These are phyloP conservation scores for Pseudorhombus dupliciocellatus DNA, from an alignment of 2,113 vertebrate genomes.

Conservation along the genomic window DNA sequence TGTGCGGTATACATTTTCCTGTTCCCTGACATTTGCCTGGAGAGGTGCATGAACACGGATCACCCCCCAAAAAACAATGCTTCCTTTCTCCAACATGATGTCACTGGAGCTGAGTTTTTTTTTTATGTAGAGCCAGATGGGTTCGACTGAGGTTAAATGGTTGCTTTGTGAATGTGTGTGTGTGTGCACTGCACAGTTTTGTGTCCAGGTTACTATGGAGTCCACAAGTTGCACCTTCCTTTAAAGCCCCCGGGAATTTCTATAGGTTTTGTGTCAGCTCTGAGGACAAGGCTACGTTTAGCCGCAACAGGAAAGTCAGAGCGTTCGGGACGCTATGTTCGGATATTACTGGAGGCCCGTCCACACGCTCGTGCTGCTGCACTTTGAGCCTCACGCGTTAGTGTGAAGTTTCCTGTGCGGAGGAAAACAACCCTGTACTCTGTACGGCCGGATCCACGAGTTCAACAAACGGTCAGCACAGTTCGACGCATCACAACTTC, in stretches of 20 bases:
- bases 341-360: slow-evolving; percentile 41
- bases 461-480: slow-evolving; percentile 24
- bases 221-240: slow-evolving; percentile 33
- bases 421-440: slow-evolving; percentile 26
- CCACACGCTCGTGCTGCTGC: slow-evolving; percentile 24
- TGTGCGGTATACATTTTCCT: slow-evolving; percentile 29
- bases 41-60: slow-evolving; percentile 26
- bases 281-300: slow-evolving; percentile 21
- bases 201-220: slow-evolving; percentile 53
- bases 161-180: slow-evolving; percentile 46
- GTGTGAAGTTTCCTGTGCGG: slow-evolving; percentile 42
- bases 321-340: slow-evolving; percentile 23
- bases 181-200: slow-evolving; percentile 36
- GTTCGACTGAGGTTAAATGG: slow-evolving; percentile 54
- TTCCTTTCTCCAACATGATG: slow-evolving; percentile 52
- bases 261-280: slow-evolving; percentile 34
- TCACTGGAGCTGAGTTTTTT: slow-evolving; percentile 61
- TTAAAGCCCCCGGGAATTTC: slow-evolving; percentile 64
- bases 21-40: slow-evolving; percentile 17
- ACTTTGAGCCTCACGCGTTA: slow-evolving; percentile 32
- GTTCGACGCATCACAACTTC: slow-evolving; percentile 49
- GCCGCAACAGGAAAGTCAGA: slow-evolving; percentile 1
- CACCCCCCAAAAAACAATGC: slow-evolving; percentile 35
- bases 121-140: slow-evolving; percentile 63
- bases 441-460: slow-evolving; percentile 7